Conservation (phyloP, 2,113 vertebrate species). For the Engystomops pustulosus region DNA sequence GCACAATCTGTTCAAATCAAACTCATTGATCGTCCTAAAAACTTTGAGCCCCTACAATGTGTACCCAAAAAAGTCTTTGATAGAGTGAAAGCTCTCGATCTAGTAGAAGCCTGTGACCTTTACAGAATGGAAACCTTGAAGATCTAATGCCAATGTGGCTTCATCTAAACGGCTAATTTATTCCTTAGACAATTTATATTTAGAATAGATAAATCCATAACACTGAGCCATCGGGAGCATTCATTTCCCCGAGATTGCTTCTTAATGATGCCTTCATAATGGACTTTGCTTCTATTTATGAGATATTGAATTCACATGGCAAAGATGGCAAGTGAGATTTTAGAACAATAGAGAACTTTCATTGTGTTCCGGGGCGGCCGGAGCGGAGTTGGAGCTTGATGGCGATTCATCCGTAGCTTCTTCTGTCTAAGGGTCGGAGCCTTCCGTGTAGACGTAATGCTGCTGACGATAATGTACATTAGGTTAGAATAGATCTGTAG, state of each 20-base stretch:
- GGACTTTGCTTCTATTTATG: neutral
- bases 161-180: neutral
- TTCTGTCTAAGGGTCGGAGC: neutral
- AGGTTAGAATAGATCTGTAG: neutral
- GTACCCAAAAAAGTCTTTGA: too few species aligned
- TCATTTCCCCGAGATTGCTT: conserved; percentile 4
- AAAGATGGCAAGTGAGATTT: conserved; percentile 4
- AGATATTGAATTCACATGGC: neutral
- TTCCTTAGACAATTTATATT: conserved; percentile 35
- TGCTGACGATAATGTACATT: neutral
- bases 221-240: neutral
- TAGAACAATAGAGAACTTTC: neutral
- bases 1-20: neutral
- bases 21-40: neutral
- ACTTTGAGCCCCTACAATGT: neutral
- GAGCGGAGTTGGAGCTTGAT: neutral
- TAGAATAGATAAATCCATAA: conserved; percentile 22
- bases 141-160: conserved; percentile 27
- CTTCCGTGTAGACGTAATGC: neutral
- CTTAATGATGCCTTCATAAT: neutral
- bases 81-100: neutral
- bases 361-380: neutral
- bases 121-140: neutral
- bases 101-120: neutral
- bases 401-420: neutral